These are phyloP conservation scores for Nettapus auritus DNA, from an alignment of 2,113 vertebrate genomes.

Conservation along the genomic window DNA sequence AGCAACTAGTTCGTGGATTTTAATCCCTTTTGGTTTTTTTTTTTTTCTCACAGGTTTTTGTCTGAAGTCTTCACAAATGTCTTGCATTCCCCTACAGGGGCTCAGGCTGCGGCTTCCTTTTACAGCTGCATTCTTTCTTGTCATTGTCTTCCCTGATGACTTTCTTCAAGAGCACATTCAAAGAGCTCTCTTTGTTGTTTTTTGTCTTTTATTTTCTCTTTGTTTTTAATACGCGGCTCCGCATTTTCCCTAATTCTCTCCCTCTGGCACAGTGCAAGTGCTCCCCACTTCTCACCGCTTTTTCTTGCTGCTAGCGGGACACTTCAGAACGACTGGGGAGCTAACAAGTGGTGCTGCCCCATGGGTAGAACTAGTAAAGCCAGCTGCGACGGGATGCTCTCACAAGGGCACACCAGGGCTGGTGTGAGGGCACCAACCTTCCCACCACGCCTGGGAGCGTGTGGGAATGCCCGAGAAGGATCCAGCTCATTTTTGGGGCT, in stretches of 20 bases:
- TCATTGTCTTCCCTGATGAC: neutral
- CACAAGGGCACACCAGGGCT: neutral
- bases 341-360: neutral
- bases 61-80: neutral
- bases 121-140: neutral
- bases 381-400: neutral
- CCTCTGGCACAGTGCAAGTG: neutral
- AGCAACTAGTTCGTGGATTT: neutral
- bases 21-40: neutral
- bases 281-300: neutral
- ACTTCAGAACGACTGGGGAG: neutral
- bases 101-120: neutral
- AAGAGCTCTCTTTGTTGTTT: neutral
- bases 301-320: neutral
- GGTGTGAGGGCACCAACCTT: neutral
- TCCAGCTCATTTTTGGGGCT: neutral
- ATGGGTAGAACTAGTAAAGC: neutral
- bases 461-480: neutral
- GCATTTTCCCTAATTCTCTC: neutral
- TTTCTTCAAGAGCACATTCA: neutral
- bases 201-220: neutral
- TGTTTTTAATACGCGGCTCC: neutral
- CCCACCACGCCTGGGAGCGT: rapidly evolving
- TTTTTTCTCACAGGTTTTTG: constrained; percentile 13
- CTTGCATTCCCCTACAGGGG: neutral